Base-by-base conservation (phyloP, 2,113 vertebrate genomes). In the Eublepharis macularius region DNA sequence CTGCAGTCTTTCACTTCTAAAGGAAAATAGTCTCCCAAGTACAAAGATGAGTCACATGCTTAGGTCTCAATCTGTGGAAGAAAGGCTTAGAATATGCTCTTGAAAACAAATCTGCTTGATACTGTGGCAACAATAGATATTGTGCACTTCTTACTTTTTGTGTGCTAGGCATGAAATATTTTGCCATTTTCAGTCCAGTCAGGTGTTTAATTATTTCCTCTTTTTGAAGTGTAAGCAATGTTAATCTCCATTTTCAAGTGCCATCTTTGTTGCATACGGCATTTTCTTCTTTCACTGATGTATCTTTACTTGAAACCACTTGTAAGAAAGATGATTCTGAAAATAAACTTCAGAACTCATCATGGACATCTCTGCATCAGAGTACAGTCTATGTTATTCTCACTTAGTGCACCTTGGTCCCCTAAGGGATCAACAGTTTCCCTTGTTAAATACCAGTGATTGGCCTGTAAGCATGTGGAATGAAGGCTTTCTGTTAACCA, bases 21-120 rank as follows among this genome's bases (percentile, higher is more conserved):
- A 93, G 93, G 76, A 90, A 90, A 88, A 86, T 93, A 93, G 89
- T 84, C 95, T 93, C 78, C 89, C 90, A 80, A 95, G 93, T 92
- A 89, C 85, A 91, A 10, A 77, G 94, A 94, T 95, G 96, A 96
- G 94, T 96, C 96, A 96, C 88, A 91, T 11, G 57, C 89, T 82
- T 87, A 93, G 93, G 90, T 94, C 86, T 88, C 87, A 88, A 92
- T 88, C 86, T 89, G 86, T n/a, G 0, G 81, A 94, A 92, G 84
- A 83, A 57, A 83, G 2, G 88, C 85, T 70, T 87, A 89, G 90
- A 94, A 92, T 91, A 89, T 87, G 76, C 87, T 49, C 36, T 66
- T 72, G 26, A 41, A 82, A 32, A 34, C 60, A 83, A 74, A 66
- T 68, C 47, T 4, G 39, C 73, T 85, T 89, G 32, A 82, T 39